Percentiles rank a stretch among this genome's conserved stretches.
Conservation (phyloP, 2,888 invertebrate genomes). For the Chrysomela aeneicollis region DNA sequence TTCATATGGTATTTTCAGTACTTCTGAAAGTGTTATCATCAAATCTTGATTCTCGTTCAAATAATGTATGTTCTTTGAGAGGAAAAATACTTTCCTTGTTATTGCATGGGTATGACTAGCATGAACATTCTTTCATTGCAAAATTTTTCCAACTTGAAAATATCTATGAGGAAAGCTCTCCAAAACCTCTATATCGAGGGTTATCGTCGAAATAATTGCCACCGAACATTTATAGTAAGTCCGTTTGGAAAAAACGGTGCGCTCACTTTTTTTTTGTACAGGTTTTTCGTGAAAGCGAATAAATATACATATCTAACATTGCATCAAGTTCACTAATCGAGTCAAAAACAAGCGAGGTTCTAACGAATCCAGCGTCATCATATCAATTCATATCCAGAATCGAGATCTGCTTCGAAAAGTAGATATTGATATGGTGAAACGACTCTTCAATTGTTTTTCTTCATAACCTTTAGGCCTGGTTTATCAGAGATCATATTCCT, state of each 20-base stretch:
- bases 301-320: slow-evolving; percentile 48
- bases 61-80: too few species aligned
- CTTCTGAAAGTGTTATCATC: too few species aligned
- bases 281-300: slow-evolving; percentile 34
- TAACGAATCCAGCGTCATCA: neutral
- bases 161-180: neutral
- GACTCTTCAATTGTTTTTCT: too few species aligned
- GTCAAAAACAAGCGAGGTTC: slow-evolving; percentile 14
- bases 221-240: slow-evolving; percentile 48
- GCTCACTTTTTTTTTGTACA: slow-evolving; percentile 32
- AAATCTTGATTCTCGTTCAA: too few species aligned
- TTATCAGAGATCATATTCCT: too few species aligned
- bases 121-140: neutral
- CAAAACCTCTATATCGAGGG: neutral
- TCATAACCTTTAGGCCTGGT: too few species aligned
- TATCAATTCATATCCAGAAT: too few species aligned
- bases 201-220: slow-evolving; percentile 50
- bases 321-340: slow-evolving; percentile 37
- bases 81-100: too few species aligned
- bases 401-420: too few species aligned
- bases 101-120: neutral
- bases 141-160: slow-evolving; percentile 4
- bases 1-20: too few species aligned
- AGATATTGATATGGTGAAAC: too few species aligned
- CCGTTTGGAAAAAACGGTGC: slow-evolving; percentile 26